A percentile compares a stretch with the other conserved stretches of the same genome.
Conservation (phyloP, 35 echinoderm and acorn worm genomes). For the Diadema setosum region DNA sequence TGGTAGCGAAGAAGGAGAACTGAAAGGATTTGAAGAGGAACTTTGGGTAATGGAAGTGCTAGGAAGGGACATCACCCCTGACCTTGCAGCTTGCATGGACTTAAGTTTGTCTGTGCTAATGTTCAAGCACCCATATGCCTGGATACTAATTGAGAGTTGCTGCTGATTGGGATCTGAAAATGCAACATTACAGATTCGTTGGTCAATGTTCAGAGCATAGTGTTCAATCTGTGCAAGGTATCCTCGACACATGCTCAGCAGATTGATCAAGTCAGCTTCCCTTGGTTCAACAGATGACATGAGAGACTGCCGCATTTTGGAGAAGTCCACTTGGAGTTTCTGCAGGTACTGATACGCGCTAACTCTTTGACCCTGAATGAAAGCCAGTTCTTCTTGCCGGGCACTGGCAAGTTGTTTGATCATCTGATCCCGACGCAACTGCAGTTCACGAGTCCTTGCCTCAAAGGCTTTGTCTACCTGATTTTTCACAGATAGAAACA, state of each 20-base stretch:
- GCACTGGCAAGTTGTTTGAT: constrained; percentile 77
- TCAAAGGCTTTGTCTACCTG: constrained; percentile 74
- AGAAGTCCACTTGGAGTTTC: constrained; percentile 71
- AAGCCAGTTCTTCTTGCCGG: constrained; percentile 67
- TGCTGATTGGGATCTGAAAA: constrained; percentile 61
- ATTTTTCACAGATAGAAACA: constrained; percentile 53
- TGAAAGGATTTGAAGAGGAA: constrained; percentile 9
- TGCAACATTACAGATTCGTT: constrained; percentile 37
- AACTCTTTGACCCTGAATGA: constrained; percentile 66
- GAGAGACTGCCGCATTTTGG: constrained; percentile 63
- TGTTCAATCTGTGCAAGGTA: constrained; percentile 75
- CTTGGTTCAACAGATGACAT: constrained; percentile 38
- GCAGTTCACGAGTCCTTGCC: constrained; percentile 52
- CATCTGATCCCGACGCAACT: constrained; percentile 46
- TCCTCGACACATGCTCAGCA: constrained; percentile 58
- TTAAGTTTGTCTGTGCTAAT: constrained; percentile 33
- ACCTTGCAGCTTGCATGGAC: neutral
- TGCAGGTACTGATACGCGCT: constrained; percentile 77
- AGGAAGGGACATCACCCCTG: neutral
- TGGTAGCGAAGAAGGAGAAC: neutral
- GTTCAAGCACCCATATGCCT: constrained; percentile 67
- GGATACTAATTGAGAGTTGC: constrained; percentile 76
- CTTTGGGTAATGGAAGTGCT: neutral
- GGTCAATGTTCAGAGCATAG: constrained; percentile 72
- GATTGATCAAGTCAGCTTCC: constrained; percentile 67